These are phyloP conservation scores for Loris lydekkerianus DNA, from an alignment of 2,797 vertebrate genomes.

Conservation along the genomic window DNA sequence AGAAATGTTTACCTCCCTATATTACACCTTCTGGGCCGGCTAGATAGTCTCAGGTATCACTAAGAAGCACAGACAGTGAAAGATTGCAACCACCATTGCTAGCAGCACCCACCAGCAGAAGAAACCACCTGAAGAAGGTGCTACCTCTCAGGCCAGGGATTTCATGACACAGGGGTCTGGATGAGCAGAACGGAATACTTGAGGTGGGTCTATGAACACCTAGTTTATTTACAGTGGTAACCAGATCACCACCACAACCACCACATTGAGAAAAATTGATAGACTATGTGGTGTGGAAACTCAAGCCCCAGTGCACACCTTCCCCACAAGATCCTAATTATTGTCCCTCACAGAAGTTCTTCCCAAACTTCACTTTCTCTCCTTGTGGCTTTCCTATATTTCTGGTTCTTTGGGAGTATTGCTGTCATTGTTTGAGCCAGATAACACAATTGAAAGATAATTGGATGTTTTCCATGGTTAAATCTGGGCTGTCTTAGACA, in stretches of 20 bases:
- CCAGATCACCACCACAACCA: neutral
- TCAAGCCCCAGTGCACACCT: neutral
- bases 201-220: neutral
- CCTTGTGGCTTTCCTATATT: neutral
- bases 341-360: neutral
- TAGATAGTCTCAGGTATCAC: neutral
- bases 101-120: neutral
- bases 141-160: neutral
- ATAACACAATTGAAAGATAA: neutral
- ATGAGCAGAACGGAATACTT: neutral
- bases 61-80: neutral
- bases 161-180: conserved; percentile 25
- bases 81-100: neutral
- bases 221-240: neutral
- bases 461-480: neutral
- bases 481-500: neutral
- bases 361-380: neutral
- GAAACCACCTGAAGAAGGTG: neutral
- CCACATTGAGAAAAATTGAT: neutral
- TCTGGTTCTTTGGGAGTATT: neutral
- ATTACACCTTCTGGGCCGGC: neutral
- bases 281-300: neutral
- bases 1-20: conserved; percentile 66
- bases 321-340: neutral
- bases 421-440: neutral